These are phyloP conservation scores for Epinotia demarniana DNA, from an alignment of 2,888 invertebrate genomes.

Conservation along the genomic window DNA sequence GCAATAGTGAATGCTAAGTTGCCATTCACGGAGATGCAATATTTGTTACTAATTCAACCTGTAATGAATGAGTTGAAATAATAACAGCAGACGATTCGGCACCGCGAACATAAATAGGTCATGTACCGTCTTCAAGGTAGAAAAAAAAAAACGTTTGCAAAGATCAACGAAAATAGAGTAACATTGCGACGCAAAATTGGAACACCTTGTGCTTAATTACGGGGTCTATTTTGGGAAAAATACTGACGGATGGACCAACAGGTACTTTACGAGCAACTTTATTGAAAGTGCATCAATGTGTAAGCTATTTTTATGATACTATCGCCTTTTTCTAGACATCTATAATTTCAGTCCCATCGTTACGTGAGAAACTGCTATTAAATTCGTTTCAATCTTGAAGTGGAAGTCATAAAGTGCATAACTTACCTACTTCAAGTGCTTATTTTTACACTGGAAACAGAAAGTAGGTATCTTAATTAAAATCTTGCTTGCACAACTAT, in stretches of 20 bases:
- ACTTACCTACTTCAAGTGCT: constrained; percentile 56
- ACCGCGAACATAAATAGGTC: constrained; percentile 61
- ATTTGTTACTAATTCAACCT: neutral
- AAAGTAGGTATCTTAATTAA: constrained; percentile 56
- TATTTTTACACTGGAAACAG: constrained; percentile 54
- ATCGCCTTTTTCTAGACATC: constrained; percentile 63
- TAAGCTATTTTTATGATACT: constrained; percentile 56
- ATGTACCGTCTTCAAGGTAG: constrained; percentile 60
- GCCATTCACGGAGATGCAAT: neutral
- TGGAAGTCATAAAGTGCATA: constrained; percentile 48
- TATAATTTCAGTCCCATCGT: constrained; percentile 64
- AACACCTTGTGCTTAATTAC: constrained; percentile 74
- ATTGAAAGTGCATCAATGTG: constrained; percentile 58
- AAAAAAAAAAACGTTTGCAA: constrained; percentile 56
- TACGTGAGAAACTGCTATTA: constrained; percentile 60
- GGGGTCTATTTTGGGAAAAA: constrained; percentile 50
- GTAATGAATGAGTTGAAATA: constrained; percentile 33
- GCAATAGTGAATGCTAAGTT: too few relatives aligned
- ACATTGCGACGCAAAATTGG: constrained; percentile 47
- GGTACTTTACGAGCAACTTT: constrained; percentile 61
- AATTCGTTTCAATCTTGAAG: constrained; percentile 53
- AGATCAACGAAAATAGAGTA: constrained; percentile 60
- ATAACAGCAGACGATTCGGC: constrained; percentile 26
- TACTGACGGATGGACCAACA: constrained; percentile 57
- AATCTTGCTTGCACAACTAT: constrained; percentile 50